Conservation (phyloP, 2,113 vertebrate genomes). For the Formicarius rufipectus region DNA sequence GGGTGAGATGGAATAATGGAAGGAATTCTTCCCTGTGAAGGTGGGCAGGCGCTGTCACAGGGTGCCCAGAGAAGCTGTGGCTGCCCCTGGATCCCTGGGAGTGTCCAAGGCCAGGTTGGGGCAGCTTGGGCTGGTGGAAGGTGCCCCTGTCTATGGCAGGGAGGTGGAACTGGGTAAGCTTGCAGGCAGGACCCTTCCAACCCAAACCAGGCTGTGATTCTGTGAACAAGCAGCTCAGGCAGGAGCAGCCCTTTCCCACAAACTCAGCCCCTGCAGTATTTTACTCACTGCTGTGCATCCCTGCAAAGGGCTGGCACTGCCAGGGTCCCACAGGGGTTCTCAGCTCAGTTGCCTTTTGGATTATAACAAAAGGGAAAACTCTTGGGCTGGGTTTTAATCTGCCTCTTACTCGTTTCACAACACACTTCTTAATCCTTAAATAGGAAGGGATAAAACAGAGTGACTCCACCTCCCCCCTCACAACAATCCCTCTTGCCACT, state of each 20-base stretch:
- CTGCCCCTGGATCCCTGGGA: background rate
- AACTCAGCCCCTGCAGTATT: accelerated
- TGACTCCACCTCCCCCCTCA: background rate
- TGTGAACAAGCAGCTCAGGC: background rate
- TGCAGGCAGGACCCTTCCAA: too few species aligned
- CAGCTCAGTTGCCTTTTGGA: background rate
- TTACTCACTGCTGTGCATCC: background rate
- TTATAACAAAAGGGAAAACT: background rate
- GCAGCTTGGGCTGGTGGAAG: accelerated
- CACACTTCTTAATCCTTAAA: background rate
- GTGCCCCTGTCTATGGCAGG: background rate
- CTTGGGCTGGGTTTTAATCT: background rate
- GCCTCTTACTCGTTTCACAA: background rate
- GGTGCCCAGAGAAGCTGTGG: background rate
- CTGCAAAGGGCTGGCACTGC: background rate
- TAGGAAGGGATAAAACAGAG: background rate
- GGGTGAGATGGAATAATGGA: accelerated
- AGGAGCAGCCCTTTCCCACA: background rate
- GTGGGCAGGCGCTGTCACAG: too few species aligned
- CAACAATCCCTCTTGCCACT: background rate
- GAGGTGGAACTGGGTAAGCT: accelerated
- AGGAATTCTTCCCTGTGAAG: accelerated
- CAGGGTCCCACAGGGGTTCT: background rate
- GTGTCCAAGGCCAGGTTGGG: accelerated
- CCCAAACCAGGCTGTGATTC: background rate